A percentile compares a stretch with the other conserved stretches of the same genome.
These are phyloP conservation scores for Mus musculus DNA, from an alignment of 2,113 vertebrate genomes.

Conservation along the genomic window GRCm39 chr9:114977001-114977500, in stretches of 20 bases:
- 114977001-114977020: conserved; percentile 19
- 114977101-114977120: conserved; percentile 46
- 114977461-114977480: not conserved
- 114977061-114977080: conserved; percentile 42
- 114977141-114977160: conserved; percentile 46
- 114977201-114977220: conserved; percentile 40
- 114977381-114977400: conserved; percentile 14
- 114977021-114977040: conserved; percentile 19
- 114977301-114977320: conserved; percentile 46
- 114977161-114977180: conserved; percentile 52
- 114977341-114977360: not conserved
- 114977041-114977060: not conserved
- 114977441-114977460: not conserved
- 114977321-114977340: conserved; percentile 21
- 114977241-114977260: conserved; percentile 18
- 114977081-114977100: conserved; percentile 73
- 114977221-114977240: not conserved
- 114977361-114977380: conserved; percentile 25
- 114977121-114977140: conserved; percentile 56
- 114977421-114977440: not conserved
- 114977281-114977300: conserved; percentile 13
- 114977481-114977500: not conserved
- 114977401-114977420: not conserved
- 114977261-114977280: conserved; percentile 63
- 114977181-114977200: not conserved